Base-by-base conservation (phyloP, 2,888 invertebrate genomes). In the Hyposoter dolosus region DNA sequence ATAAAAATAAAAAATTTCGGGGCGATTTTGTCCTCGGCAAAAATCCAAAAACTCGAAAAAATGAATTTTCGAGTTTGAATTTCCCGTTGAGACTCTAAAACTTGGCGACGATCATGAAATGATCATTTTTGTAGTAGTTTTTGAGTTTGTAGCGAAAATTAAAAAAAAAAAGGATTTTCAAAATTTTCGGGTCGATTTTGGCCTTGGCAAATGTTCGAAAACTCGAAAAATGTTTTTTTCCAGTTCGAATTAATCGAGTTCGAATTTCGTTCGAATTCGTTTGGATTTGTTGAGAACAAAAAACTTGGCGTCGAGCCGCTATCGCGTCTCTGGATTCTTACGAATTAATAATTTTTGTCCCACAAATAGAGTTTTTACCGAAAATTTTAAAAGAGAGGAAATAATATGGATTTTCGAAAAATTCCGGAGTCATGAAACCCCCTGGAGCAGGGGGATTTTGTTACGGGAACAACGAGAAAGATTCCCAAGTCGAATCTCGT, bases 1-100 rank as follows among this genome's bases (percentile, higher is more conserved):
- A 76, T 40, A 68, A 66, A 69, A 75, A 75, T 28, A 1, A 28
- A 28, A 28, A 60, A 28, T 60, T 10, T 10, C 53, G 9, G 10
- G 10, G 0, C 53, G 9, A 19, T 53, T 3, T 28, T 15, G 6
- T 60, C 60, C 28, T 3, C 28, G 28, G 15, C 28, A 15, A 28
- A 60, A 28, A 28, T 15, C 28, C 28, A 28, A 15, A 60, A 60
- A 28, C 5, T 23, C 10, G 17, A 12, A 3, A 12, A 23, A 56
- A 56, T 10, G 4, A 40, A 40, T 40, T 40, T 10, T 40, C 40
- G 9, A 40, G 40, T 40, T 40, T 10, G 40, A 10, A 40, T 10
- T 10, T 10, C 1, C 10, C 9, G 40, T 40, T 10, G 40, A 1
- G 40, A 40, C 10, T 9, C 40, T 10, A 56, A 56, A 23, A 0